A percentile compares a stretch with the other conserved stretches of the same genome.
Conservation (phyloP, 2,888 invertebrate genomes). For the Laspeyria flexula region DNA sequence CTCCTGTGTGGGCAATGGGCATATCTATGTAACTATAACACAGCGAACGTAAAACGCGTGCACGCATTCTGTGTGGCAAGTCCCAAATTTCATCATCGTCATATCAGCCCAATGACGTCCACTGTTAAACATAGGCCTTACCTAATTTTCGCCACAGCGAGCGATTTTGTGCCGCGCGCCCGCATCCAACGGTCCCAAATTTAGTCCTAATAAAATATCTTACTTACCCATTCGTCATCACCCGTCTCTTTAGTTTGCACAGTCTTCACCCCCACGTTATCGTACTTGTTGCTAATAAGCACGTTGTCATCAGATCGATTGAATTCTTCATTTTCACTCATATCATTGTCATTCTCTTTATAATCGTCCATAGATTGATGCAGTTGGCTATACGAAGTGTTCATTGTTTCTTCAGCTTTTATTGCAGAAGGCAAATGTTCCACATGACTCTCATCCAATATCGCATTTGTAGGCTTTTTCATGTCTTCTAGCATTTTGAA, state of each 20-base stretch:
- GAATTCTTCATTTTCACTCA: slow-evolving; percentile 46
- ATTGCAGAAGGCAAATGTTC: not conserved
- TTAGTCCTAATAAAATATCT: not conserved
- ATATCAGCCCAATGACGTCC: too few species aligned
- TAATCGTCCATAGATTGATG: slow-evolving; percentile 16
- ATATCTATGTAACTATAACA: too few species aligned
- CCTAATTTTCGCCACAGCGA: too few species aligned
- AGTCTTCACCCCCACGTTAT: slow-evolving; percentile 22
- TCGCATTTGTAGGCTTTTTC: slow-evolving; percentile 36
- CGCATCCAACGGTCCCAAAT: too few species aligned
- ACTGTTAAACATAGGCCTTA: too few species aligned
- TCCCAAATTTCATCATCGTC: too few species aligned
- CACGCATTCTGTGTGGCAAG: too few species aligned
- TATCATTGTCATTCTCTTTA: slow-evolving; percentile 28
- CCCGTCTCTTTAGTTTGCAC: not conserved
- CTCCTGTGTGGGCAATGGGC: too few species aligned
- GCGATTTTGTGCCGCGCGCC: too few species aligned
- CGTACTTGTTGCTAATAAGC: slow-evolving; percentile 60
- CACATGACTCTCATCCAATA: slow-evolving; percentile 19
- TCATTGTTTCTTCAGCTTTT: not conserved
- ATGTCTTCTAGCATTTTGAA: slow-evolving; percentile 57
- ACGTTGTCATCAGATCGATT: slow-evolving; percentile 61
- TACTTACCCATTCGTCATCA: slow-evolving; percentile 51
- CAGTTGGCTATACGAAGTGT: not conserved
- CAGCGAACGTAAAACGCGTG: too few species aligned